Conservation (phyloP, 2,113 vertebrate genomes). For the Mormyrus iriodes region DNA sequence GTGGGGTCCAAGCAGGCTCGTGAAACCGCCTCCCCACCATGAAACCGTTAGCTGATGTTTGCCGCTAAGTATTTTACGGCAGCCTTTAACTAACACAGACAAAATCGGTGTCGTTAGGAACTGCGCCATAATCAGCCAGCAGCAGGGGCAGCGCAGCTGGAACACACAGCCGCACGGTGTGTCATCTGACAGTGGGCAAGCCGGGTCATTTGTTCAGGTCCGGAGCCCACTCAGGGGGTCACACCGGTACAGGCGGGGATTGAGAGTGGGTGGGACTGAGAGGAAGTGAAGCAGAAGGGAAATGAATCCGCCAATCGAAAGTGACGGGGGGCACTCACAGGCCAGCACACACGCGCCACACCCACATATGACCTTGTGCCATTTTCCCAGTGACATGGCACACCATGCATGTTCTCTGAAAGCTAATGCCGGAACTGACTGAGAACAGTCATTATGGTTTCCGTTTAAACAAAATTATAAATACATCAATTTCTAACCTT, state of each 20-base stretch:
- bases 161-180: background rate
- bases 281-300: background rate
- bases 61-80: background rate
- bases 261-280: background rate
- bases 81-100: background rate
- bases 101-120: background rate
- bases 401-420: background rate
- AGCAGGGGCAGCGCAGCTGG: background rate
- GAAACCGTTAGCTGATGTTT: background rate
- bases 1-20: background rate
- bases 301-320: background rate
- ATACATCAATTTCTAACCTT: background rate
- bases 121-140: background rate
- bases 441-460: background rate
- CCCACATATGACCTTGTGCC: slow-evolving; percentile 11
- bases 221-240: background rate
- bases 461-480: background rate
- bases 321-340: background rate
- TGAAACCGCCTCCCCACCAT: background rate
- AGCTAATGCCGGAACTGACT: background rate
- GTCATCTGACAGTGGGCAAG: background rate
- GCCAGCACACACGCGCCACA: background rate
- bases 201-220: background rate
- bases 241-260: background rate
- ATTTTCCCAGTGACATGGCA: slow-evolving; percentile 34